Conservation (phyloP, 1,140 invertebrate genomes). For the Polyergus mexicanus region DNA sequence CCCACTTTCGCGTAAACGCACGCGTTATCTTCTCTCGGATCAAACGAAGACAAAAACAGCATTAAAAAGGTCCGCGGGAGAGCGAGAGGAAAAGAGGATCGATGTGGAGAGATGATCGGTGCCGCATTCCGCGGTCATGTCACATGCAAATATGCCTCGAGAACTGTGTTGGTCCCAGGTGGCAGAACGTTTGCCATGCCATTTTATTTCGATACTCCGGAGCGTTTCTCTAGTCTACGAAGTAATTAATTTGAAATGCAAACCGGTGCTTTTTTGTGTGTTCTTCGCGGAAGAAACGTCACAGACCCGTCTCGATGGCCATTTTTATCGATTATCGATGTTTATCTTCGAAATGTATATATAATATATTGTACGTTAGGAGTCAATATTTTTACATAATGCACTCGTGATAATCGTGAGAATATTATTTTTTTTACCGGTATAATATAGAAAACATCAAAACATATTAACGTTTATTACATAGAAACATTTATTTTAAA, state of each 20-base stretch:
- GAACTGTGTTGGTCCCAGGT: constrained; percentile 64
- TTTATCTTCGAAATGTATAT: not conserved
- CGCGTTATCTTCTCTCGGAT: constrained; percentile 42
- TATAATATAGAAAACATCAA: too few relatives aligned
- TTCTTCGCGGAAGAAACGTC: not conserved
- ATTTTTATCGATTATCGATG: constrained; percentile 13
- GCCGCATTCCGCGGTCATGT: constrained; percentile 77
- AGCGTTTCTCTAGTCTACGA: constrained; percentile 21
- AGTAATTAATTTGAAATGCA: constrained; percentile 62
- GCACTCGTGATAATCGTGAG: not conserved
- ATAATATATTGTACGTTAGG: not conserved
- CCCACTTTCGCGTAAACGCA: constrained; percentile 48
- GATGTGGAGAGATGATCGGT: constrained; percentile 69
- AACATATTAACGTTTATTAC: not conserved
- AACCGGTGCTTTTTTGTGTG: constrained; percentile 32
- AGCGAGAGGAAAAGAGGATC: constrained; percentile 58
- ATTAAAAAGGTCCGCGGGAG: constrained; percentile 55
- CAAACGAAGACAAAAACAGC: constrained; percentile 44
- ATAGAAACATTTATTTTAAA: not conserved
- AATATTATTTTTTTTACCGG: not conserved
- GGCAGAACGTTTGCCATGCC: constrained; percentile 36
- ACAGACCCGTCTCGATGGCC: too few relatives aligned
- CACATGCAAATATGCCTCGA: constrained; percentile 74
- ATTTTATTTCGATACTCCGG: not conserved
- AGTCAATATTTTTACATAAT: not conserved